Evolutionary conservation across 1,140 invertebrate species (phyloP), one percentile per base, ranked within the genome.

Genomic region (Berghia stephanieae): DNA sequence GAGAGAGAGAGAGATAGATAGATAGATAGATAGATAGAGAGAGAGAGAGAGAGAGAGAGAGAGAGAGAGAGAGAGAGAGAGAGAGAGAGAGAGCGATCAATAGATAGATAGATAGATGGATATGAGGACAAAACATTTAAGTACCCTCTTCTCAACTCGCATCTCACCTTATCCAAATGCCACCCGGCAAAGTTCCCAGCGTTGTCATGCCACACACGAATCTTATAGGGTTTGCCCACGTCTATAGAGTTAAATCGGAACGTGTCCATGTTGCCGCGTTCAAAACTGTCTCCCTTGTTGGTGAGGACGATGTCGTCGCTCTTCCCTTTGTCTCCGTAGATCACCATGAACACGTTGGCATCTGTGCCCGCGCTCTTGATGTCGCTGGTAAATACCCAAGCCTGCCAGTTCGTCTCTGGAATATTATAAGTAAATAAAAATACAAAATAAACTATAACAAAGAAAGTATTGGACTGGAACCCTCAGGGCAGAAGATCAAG

Each of bases 181-280:
- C 89, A 90, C 42, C 84, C 87, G 24, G 88, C 78, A 43, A 81
- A 80, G 8, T 68, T 42, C 2, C 88, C 88, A 44, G 72, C 79
- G 79, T 89, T 87, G 76, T 90, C 89, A 81, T 90, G 89, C 79
- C 85, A 84, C 42, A 90, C 83, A 40, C 89, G 80, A 8, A 90
- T 76, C 70, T 90, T 90, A 79, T 85, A 90, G 27, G 87, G 88
- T 21, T 73, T 82, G 6, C 89, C 89, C 76, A 90, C 78, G 34
- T 88, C 85, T 42, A 49, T 66, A 24, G 86, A 79, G 60, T 87
- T 83, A 2, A 88, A 74, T 74, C 86, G 86, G 82, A 90, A 89
- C 55, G 83, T 81, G 79, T 89, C 88, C 36, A 82, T 76, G 27
- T 85, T 79, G 27, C 88, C 88, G n/a, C 78, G 68, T 78, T 90